phyloP scores from a whole-genome alignment of 1,140 invertebrate species.

The Globodera rostochiensis region DNA sequence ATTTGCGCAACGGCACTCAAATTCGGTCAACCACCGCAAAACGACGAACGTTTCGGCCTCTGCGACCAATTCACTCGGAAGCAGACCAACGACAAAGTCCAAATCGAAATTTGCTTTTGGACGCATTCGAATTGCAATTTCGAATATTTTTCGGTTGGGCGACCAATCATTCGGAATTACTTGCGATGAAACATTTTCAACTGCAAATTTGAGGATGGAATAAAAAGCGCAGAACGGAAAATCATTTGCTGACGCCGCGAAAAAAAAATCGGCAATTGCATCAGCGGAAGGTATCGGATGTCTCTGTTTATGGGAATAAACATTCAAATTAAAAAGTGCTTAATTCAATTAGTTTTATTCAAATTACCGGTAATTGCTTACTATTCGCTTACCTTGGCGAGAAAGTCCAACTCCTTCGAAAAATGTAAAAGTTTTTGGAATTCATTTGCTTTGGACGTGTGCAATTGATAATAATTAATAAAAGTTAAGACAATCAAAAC shows the following conservation, averaged over 20 bases:
- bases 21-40: constrained; percentile 15
- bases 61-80: neutral
- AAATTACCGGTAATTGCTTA: neutral
- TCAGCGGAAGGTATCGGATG: neutral
- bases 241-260: neutral
- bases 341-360: neutral
- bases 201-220: constrained; percentile 14
- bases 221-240: constrained; percentile 1
- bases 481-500: neutral
- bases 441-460: neutral
- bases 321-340: neutral
- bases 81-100: neutral
- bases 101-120: neutral
- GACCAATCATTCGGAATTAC: neutral
- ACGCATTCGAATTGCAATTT: neutral
- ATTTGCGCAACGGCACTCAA: constrained; percentile 2
- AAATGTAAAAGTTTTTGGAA: neutral
- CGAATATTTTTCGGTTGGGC: neutral
- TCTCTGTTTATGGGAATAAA: neutral
- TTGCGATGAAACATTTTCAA: neutral
- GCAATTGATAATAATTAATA: neutral
- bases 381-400: neutral
- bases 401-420: neutral
- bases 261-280: neutral
- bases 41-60: neutral